Evolutionary conservation across 37 sponge, comb jelly and placozoan genomes (phyloP).

Genomic region (Agelas oroides): DNA sequence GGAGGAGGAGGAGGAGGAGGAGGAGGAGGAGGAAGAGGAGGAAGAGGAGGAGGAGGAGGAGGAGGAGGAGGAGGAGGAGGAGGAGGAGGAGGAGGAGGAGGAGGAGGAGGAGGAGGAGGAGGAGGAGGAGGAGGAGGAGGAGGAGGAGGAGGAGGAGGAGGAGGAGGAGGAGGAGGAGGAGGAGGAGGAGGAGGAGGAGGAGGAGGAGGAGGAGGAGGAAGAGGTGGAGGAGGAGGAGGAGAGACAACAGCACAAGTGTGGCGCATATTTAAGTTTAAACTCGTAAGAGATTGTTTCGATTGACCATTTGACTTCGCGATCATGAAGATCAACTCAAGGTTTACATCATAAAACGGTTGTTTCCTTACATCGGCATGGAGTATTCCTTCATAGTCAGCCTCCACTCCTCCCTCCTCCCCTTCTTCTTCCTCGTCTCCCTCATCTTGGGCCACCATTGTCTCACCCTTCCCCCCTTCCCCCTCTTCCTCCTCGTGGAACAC

Average conservation of each 20-base stretch:
- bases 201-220: too few relatives aligned
- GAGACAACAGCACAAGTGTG: too few relatives aligned
- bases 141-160: too few relatives aligned
- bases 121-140: too few relatives aligned
- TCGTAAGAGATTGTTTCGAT: too few relatives aligned
- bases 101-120: conserved; percentile 12
- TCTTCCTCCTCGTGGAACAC: conserved; percentile 93
- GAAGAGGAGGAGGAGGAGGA: conserved; percentile 31
- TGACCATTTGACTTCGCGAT: too few relatives aligned
- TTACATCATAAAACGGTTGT: too few relatives aligned
- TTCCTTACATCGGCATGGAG: conserved; percentile 66
- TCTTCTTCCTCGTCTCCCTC: conserved; percentile 66
- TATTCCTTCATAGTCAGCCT: conserved; percentile 74
- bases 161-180: too few relatives aligned
- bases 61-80: conserved; percentile 15
- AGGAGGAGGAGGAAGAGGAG: conserved; percentile 12
- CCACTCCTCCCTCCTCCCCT: conserved; percentile 69
- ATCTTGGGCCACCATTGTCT: conserved; percentile 37
- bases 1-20: background rate
- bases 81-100: conserved; percentile 10
- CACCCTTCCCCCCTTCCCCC: conserved; percentile 45
- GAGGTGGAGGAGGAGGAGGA: too few relatives aligned
- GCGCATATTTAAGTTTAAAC: too few relatives aligned
- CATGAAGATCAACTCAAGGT: too few relatives aligned
- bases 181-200: too few relatives aligned